Conservation (phyloP, 2,797 vertebrate species). For the Ctenopoma kingsleyae region DNA sequence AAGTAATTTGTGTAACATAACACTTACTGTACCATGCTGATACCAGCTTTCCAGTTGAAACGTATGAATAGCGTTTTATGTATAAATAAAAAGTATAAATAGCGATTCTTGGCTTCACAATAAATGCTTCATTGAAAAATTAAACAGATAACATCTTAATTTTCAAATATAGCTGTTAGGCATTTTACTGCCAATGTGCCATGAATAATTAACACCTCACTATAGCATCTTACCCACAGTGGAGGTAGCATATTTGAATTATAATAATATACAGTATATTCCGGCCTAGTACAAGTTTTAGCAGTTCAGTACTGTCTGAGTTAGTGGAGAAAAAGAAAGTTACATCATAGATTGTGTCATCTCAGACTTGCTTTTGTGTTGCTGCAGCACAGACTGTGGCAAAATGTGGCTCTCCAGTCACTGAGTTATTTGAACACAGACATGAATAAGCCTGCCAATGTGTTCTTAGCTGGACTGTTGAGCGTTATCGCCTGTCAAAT, state of each 20-base stretch:
- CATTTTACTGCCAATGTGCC: not conserved
- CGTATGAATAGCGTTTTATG: too few species aligned
- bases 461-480: slow-evolving; percentile 7
- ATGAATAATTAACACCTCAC: too few species aligned
- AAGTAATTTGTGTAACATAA: too few species aligned
- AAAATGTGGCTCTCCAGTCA: not conserved
- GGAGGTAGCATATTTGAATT: not conserved
- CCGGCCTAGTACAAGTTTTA: not conserved
- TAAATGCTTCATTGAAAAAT: not conserved
- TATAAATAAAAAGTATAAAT: too few species aligned
- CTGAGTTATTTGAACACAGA: not conserved
- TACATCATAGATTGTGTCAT: not conserved
- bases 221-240: too few species aligned
- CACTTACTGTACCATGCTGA: too few species aligned
- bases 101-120: too few species aligned
- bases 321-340: not conserved
- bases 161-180: too few species aligned
- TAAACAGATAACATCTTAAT: not conserved
- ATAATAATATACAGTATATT: not conserved
- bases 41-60: not conserved
- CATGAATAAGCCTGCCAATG: not conserved
- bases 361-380: not conserved
- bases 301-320: not conserved
- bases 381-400: not conserved
- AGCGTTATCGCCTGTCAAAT: slow-evolving; percentile 31